Evolutionary conservation across 92 coral and sea anemone genomes (phyloP).

Genomic region (Galaxea fascicularis): DNA sequence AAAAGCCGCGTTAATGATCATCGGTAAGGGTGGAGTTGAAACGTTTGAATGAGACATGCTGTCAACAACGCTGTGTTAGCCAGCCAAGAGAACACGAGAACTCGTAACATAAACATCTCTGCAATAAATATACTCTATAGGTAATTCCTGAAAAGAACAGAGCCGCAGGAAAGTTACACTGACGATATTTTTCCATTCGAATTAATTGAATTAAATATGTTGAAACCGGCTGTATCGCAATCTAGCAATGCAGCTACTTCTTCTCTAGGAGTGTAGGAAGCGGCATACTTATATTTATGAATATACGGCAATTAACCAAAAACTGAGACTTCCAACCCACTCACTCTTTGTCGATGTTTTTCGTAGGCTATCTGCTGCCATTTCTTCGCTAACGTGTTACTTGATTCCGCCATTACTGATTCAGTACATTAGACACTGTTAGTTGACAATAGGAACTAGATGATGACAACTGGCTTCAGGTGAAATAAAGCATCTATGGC

Average conservation of each 20-base stretch:
- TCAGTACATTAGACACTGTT: not conserved
- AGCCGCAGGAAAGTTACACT: no score
- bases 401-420: conserved; percentile 24
- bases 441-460: not conserved
- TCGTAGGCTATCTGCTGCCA: conserved; percentile 73
- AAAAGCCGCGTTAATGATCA: no score
- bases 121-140: not conserved
- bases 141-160: no score
- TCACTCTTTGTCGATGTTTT: conserved; percentile 72
- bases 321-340: not conserved
- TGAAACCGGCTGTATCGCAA: no score
- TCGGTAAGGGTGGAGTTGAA: no score
- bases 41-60: no score
- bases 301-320: not conserved
- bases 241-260: no score
- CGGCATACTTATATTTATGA: no score
- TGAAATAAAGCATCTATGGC: not conserved
- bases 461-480: not conserved
- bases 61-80: no score
- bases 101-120: not conserved
- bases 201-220: no score
- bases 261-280: no score
- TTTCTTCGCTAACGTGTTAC: conserved; percentile 48
- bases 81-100: not conserved
- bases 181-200: no score